Conservation (phyloP, 2,888 invertebrate genomes). For the Cepaea hortensis region DNA sequence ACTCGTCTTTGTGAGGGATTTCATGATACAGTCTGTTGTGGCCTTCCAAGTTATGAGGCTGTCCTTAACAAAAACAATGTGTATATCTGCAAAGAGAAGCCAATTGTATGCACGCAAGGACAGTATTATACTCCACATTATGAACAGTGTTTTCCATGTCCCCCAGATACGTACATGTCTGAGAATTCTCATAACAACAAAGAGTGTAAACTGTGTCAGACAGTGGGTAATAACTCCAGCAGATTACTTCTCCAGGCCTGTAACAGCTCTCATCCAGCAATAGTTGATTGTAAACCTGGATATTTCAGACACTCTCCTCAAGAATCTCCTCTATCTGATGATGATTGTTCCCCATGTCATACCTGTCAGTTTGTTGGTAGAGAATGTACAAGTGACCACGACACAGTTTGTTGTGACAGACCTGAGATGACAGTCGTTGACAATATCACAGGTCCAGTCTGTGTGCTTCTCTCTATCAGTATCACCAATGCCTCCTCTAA, state of each 20-base stretch:
- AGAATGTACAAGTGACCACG: neutral
- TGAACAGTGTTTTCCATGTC: neutral
- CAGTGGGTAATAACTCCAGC: too few relatives aligned
- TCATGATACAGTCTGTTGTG: constrained; percentile 3
- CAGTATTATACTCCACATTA: neutral
- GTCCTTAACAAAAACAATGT: neutral
- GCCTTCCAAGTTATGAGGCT: neutral
- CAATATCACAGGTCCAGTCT: too few relatives aligned
- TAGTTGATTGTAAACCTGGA: neutral
- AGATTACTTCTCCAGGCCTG: neutral
- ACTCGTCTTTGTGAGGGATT: neutral
- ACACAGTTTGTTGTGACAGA: neutral
- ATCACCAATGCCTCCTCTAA: too few relatives aligned
- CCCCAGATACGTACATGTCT: neutral
- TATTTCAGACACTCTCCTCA: neutral
- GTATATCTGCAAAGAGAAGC: neutral
- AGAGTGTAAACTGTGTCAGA: neutral
- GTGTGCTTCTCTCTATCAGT: too few relatives aligned
- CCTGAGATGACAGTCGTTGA: neutral
- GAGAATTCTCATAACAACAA: neutral
- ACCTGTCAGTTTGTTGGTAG: neutral
- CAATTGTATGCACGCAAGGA: neutral
- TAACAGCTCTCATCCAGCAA: neutral
- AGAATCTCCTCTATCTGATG: neutral
- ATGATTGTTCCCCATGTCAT: neutral